phyloP scores from a whole-genome alignment of 2,113 vertebrate species.

The Motacilla tschutschensis region DNA sequence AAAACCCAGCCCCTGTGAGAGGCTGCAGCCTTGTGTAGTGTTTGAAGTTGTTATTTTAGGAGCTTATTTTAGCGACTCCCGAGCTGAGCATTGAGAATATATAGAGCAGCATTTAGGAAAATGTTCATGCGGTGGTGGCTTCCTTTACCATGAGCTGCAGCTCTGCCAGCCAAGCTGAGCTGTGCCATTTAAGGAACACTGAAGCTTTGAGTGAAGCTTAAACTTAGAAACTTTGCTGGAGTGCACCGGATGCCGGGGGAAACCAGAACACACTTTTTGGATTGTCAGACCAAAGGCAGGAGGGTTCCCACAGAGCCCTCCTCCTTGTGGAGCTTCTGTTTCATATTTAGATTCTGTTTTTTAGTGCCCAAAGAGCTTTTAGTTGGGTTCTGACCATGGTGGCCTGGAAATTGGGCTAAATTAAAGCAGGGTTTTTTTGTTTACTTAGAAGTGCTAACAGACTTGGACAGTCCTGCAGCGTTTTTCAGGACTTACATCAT shows the following conservation, averaged over 20 bases:
- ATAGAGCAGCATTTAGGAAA: neutral
- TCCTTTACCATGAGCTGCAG: conserved; percentile 20
- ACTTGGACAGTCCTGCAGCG: neutral
- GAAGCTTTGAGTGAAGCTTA: neutral
- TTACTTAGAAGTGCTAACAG: neutral
- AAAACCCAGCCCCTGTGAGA: neutral
- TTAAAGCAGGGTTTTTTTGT: conserved; percentile 38
- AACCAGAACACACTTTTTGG: conserved; percentile 46
- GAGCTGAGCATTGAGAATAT: conserved; percentile 3
- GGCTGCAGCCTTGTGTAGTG: neutral
- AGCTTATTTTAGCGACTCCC: conserved; percentile 20
- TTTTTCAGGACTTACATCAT: neutral
- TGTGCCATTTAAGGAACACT: conserved; percentile 10
- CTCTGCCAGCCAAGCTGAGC: neutral
- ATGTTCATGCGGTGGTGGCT: conserved; percentile 3
- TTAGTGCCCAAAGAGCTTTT: conserved; percentile 12
- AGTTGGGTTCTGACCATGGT: neutral
- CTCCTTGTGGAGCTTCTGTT: conserved; percentile 20
- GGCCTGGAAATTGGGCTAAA: conserved; percentile 23
- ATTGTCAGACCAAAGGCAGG: conserved; percentile 55
- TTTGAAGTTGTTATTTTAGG: conserved; percentile 23
- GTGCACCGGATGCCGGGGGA: conserved; percentile 37
- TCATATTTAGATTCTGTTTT: conserved; percentile 28
- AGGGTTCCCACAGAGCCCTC: conserved; percentile 45
- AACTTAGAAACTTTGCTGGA: conserved; percentile 47